A percentile compares a stretch with the other conserved stretches of the same genome.
Conservation (phyloP, 2,888 invertebrate species). For the Andricus curvator region DNA sequence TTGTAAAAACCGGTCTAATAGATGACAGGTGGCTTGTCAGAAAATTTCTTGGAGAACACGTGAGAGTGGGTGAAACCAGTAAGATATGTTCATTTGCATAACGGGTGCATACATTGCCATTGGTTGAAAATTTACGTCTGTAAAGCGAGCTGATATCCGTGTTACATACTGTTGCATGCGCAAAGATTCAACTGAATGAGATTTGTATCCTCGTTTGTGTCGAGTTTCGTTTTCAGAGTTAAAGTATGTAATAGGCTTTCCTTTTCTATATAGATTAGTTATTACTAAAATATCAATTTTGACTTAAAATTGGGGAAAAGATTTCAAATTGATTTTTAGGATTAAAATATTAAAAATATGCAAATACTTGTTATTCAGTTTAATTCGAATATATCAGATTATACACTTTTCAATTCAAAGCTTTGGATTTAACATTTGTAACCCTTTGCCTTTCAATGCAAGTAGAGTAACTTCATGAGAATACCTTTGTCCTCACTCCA, state of each 20-base stretch:
- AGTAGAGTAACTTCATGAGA: too few species aligned
- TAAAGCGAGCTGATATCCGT: not conserved
- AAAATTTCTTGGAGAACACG: not conserved
- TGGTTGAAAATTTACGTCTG: not conserved
- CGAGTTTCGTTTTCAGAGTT: not conserved
- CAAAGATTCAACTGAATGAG: not conserved
- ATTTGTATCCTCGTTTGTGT: not conserved
- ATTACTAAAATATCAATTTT: not conserved
- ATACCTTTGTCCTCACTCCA: too few species aligned
- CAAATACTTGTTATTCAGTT: too few species aligned
- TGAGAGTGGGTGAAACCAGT: conserved; percentile 4
- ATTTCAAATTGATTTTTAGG: too few species aligned
- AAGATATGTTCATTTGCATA: conserved; percentile 3
- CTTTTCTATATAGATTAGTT: not conserved
- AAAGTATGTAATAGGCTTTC: not conserved
- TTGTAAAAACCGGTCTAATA: not conserved
- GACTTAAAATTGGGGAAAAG: not conserved
- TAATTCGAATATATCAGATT: too few species aligned
- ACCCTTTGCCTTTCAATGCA: too few species aligned
- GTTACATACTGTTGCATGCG: not conserved
- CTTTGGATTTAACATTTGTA: too few species aligned
- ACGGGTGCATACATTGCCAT: not conserved
- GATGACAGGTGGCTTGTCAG: not conserved
- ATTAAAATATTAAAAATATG: too few species aligned
- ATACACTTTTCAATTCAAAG: too few species aligned